A percentile compares a stretch with the other conserved stretches of the same genome.
phyloP scores from a whole-genome alignment of 2,113 vertebrate genomes.

The Salvator merianae region DNA sequence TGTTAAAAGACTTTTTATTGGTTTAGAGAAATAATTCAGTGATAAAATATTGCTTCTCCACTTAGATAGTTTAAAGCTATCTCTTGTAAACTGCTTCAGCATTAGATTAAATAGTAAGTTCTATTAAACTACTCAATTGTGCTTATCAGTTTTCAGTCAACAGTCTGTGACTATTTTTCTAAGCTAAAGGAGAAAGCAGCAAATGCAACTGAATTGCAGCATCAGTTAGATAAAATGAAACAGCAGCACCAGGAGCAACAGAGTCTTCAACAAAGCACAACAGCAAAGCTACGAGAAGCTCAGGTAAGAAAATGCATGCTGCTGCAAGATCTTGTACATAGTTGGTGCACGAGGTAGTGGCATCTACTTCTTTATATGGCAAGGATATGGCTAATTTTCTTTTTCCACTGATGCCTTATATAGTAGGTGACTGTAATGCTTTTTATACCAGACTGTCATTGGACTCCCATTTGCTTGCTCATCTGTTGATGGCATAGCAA shows the following conservation, averaged over 20 bases:
- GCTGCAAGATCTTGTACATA: not conserved
- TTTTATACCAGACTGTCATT: not conserved
- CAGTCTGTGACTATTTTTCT: constrained; percentile 38
- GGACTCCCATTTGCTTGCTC: not conserved
- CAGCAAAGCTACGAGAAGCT: constrained; percentile 92
- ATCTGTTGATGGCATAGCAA: not conserved
- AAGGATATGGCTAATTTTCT: not conserved
- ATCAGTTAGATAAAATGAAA: constrained; percentile 93
- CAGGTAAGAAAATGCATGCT: constrained; percentile 78
- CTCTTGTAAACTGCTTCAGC: constrained; percentile 29
- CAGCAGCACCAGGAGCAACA: constrained; percentile 96
- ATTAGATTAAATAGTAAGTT: constrained; percentile 15
- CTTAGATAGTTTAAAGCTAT: constrained; percentile 24
- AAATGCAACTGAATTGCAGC: constrained; percentile 88
- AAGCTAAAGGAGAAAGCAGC: constrained; percentile 89
- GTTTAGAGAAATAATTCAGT: constrained; percentile 9
- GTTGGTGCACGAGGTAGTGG: not conserved
- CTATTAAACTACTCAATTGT: constrained; percentile 23
- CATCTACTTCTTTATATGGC: not conserved
- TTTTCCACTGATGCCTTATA: not conserved
- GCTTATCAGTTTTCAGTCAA: constrained; percentile 44
- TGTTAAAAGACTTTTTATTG: not conserved
- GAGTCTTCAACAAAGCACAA: constrained; percentile 91
- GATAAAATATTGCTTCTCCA: constrained; percentile 32
- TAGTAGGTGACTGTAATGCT: not conserved